Evolutionary conservation across 1,140 invertebrate genomes (phyloP), one percentile per base, ranked within the genome.

Genomic region (Steinernema feltiae): DNA sequence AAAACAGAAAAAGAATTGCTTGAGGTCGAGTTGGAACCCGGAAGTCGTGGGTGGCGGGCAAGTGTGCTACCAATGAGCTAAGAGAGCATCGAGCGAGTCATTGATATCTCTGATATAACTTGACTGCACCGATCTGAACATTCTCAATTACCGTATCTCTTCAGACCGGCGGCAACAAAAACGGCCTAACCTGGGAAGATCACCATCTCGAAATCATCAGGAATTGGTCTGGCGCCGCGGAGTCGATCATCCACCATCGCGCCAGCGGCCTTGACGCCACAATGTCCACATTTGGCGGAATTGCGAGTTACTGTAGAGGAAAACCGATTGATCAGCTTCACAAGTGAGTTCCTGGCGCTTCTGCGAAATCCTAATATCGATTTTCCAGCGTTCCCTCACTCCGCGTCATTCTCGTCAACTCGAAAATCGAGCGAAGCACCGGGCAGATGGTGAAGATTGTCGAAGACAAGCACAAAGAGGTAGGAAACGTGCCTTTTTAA

Each of bases 351-450:
- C 0, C n/a, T n/a, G 1, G 46, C 31, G 12, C 21, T 94, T 92
- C 84, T 81, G 2, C 3, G 7, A 3, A 63, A 63, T 41, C 53
- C n/a, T n/a, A n/a, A 63, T 3, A 63, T 46, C 29, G 87, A 32
- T 41, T 18, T 81, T 87, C 72, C 78, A 89, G 88, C 73, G 82
- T 88, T 76, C 85, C 87, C 3, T 80, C 85, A 15, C 77, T 88
- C 86, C 81, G 84, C 48, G 89, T 95, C 24, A 87, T 98, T 53
- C 84, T 98, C 0, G 92, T 97, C 0, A 91, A 97, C 83, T 92
- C 94, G 0, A 90, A 90, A 70, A 91, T 97, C 0, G 89, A 90
- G 17, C 89, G 95, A 79, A 92, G 92, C 86, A 98, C 96, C 0
- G 92, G 91, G 74, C 86, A 88, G 27, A 87, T 96, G 71, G 91